A percentile compares a stretch with the other conserved stretches of the same genome.
Evolutionary conservation across 35 echinoderm and acorn worm genomes (phyloP).

Genomic region (Apostichopus californicus): DNA sequence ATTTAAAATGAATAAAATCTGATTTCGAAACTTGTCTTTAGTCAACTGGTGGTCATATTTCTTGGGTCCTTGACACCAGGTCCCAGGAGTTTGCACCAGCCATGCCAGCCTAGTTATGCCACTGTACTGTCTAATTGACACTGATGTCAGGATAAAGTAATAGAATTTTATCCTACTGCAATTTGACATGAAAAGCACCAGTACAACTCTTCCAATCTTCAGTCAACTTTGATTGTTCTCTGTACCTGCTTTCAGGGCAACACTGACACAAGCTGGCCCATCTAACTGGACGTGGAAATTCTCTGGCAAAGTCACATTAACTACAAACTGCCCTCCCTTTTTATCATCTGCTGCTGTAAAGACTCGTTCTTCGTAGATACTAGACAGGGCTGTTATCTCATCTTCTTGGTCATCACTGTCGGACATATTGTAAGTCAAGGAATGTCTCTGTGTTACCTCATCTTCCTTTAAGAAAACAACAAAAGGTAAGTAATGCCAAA

Average conservation of each 20-base stretch:
- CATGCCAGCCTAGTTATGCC: too few species aligned
- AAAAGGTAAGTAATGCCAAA: not conserved
- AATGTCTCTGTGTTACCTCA: conserved; percentile 8
- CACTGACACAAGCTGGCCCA: not conserved
- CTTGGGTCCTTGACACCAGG: too few species aligned
- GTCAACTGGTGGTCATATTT: too few species aligned
- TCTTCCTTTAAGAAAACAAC: not conserved
- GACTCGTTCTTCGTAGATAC: conserved; percentile 68
- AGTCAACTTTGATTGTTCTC: not conserved
- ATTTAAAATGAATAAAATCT: too few species aligned
- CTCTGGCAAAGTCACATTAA: conserved; percentile 52
- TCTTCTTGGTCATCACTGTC: conserved; percentile 60
- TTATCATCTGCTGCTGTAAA: conserved; percentile 59
- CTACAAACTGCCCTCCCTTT: conserved; percentile 58
- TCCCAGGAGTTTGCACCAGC: too few species aligned
- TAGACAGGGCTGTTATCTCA: conserved; percentile 53
- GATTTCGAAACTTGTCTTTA: too few species aligned
- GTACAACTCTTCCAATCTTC: not conserved
- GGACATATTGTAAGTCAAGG: not conserved
- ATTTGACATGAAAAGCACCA: not conserved
- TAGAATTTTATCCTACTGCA: not conserved
- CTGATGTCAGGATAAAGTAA: not conserved
- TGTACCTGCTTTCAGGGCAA: conserved; percentile 42
- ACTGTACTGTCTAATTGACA: too few species aligned
- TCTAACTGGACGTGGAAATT: not conserved